Evolutionary conservation across 2,888 invertebrate genomes (phyloP).

Genomic region (Parnassius orleans): DNA sequence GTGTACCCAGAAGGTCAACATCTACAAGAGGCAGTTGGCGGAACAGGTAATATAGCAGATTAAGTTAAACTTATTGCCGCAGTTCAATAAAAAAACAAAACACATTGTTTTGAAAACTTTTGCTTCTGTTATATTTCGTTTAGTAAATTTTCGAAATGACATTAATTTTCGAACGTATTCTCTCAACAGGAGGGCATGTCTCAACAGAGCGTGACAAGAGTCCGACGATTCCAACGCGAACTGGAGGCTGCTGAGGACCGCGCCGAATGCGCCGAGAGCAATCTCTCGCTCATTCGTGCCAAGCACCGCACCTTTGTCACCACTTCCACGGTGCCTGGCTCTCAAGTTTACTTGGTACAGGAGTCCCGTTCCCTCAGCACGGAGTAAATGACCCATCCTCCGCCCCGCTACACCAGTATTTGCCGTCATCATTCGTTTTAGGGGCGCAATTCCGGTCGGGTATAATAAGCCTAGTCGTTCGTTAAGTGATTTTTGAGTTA

Average conservation of each 20-base stretch:
- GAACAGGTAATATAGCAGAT: slow-evolving; percentile 85
- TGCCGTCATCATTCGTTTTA: slow-evolving; percentile 59
- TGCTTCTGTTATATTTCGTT: background rate
- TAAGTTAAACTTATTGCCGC: background rate
- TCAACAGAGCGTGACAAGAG: slow-evolving; percentile 95
- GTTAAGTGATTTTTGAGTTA: slow-evolving; percentile 60
- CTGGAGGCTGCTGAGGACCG: slow-evolving; percentile 98
- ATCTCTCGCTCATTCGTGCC: slow-evolving; percentile 96
- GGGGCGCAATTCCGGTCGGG: slow-evolving; percentile 78
- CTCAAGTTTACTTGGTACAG: slow-evolving; percentile 94
- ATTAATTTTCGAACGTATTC: slow-evolving; percentile 15
- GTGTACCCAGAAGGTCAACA: slow-evolving; percentile 90
- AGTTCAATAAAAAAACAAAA: background rate
- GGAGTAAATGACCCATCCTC: slow-evolving; percentile 54
- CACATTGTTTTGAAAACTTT: background rate
- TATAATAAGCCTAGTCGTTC: slow-evolving; percentile 78
- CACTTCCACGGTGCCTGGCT: slow-evolving; percentile 95
- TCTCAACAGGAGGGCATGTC: slow-evolving; percentile 91
- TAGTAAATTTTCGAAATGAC: background rate
- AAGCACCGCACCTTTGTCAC: slow-evolving; percentile 99
- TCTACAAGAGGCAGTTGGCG: slow-evolving; percentile 97
- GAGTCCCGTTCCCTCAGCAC: slow-evolving; percentile 86
- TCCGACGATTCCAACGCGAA: slow-evolving; percentile 98
- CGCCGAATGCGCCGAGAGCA: slow-evolving; percentile 96
- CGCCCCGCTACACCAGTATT: slow-evolving; percentile 70